Evolutionary conservation across 2,797 vertebrate species (phyloP).

Genomic region (Orientallactaga sibirica): DNA sequence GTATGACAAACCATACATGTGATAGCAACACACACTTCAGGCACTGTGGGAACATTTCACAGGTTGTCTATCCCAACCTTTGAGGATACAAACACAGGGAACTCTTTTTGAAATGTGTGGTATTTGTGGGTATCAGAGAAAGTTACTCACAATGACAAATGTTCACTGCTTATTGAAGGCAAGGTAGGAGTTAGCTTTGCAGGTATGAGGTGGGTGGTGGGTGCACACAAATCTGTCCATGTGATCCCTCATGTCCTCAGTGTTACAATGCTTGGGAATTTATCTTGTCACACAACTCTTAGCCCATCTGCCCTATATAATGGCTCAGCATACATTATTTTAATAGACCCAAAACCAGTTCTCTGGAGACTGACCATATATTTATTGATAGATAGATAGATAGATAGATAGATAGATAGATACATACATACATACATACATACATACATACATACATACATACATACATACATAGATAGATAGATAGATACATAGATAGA

Average conservation of each 20-base stretch:
- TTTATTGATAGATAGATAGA: neutral
- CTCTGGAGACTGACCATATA: conserved; percentile 51
- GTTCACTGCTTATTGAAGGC: neutral
- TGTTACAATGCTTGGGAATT: neutral
- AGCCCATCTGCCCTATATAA: neutral
- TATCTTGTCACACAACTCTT: neutral
- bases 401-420: too few species aligned
- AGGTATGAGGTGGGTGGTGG: neutral
- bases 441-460: too few species aligned
- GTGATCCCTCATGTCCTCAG: accelerated
- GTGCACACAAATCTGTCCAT: neutral
- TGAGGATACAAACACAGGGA: neutral
- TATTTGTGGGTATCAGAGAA: neutral
- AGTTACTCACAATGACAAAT: neutral
- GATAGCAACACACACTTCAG: neutral
- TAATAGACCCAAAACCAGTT: conserved; percentile 52
- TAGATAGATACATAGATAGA: too few species aligned
- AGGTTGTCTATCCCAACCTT: neutral
- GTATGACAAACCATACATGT: neutral
- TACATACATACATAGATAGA: too few species aligned
- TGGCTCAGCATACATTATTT: conserved; percentile 34
- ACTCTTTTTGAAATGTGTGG: neutral
- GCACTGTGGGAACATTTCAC: accelerated
- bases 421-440: too few species aligned
- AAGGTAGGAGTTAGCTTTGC: neutral